A percentile compares a stretch with the other conserved stretches of the same genome.
Conservation (phyloP, 2,797 vertebrate species). For the Myotis planiceps region DNA sequence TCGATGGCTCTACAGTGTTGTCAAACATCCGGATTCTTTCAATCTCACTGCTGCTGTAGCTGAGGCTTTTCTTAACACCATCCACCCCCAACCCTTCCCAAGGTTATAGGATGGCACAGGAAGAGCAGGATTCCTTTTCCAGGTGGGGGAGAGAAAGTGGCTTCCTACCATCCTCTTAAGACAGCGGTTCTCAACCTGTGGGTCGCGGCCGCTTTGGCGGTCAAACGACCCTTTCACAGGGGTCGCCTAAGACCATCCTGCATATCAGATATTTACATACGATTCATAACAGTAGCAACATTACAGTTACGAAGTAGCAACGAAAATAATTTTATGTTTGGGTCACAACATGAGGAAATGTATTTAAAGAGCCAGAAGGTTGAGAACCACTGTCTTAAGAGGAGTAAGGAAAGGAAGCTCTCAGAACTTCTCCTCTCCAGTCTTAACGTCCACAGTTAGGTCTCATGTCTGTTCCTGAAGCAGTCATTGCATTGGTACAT, state of each 20-base stretch:
- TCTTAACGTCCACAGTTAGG: background rate
- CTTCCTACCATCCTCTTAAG: background rate
- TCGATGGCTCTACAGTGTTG: background rate
- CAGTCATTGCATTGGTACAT: background rate
- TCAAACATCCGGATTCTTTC: background rate
- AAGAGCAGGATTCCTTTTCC: background rate
- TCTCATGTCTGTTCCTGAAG: background rate
- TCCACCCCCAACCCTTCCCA: background rate
- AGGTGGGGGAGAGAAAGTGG: background rate
- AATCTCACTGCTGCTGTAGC: background rate
- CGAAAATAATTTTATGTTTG: too few species aligned
- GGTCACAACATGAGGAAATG: too few species aligned
- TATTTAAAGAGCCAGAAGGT: too few species aligned
- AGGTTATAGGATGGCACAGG: background rate
- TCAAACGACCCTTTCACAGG: too few species aligned
- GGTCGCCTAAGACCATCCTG: too few species aligned
- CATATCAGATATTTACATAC: too few species aligned
- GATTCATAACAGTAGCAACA: too few species aligned
- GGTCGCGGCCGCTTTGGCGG: too few species aligned
- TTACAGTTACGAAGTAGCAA: too few species aligned
- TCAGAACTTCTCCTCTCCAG: background rate
- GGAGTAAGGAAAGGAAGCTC: background rate
- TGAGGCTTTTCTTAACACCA: background rate
- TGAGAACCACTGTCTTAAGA: background rate
- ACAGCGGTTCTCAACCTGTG: background rate